Evolutionary conservation across 1,140 invertebrate species (phyloP).

Genomic region (Chionoecetes opilio): DNA sequence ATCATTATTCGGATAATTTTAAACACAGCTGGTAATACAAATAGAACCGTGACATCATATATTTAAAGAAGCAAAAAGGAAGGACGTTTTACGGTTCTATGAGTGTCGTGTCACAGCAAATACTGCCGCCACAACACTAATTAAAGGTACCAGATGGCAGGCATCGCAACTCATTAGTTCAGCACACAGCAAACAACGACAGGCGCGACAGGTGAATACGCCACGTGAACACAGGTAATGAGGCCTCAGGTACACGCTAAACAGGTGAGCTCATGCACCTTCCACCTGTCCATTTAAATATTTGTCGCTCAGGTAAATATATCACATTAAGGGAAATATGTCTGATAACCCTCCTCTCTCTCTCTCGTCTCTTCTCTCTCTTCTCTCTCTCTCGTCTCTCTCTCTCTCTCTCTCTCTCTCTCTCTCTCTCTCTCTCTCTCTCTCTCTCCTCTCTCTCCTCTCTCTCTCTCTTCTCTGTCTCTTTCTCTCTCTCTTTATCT

Average conservation of each 20-base stretch:
- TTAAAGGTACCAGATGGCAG: background rate
- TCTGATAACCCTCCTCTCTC: background rate
- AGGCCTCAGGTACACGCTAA: conserved; percentile 15
- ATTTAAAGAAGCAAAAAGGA: too few relatives aligned
- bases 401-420: background rate
- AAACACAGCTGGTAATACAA: too few relatives aligned
- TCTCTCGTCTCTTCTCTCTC: background rate
- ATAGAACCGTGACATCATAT: too few relatives aligned
- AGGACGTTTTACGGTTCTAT: too few relatives aligned
- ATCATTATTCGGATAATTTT: too few relatives aligned
- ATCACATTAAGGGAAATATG: background rate
- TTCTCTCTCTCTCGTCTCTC: background rate
- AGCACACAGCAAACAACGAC: background rate
- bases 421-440: background rate
- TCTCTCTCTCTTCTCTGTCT: background rate
- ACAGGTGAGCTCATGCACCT: background rate
- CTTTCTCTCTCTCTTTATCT: background rate
- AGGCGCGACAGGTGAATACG: conserved; percentile 3
- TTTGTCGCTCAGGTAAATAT: background rate
- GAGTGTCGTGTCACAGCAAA: background rate
- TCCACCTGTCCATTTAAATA: conserved; percentile 30
- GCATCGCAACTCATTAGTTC: conserved; percentile 6
- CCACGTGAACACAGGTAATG: background rate
- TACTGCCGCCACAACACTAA: background rate
- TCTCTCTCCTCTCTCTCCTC: background rate